Evolutionary conservation across 2,888 invertebrate genomes (phyloP).

Genomic region (Chalcosyrphus nemorum): DNA sequence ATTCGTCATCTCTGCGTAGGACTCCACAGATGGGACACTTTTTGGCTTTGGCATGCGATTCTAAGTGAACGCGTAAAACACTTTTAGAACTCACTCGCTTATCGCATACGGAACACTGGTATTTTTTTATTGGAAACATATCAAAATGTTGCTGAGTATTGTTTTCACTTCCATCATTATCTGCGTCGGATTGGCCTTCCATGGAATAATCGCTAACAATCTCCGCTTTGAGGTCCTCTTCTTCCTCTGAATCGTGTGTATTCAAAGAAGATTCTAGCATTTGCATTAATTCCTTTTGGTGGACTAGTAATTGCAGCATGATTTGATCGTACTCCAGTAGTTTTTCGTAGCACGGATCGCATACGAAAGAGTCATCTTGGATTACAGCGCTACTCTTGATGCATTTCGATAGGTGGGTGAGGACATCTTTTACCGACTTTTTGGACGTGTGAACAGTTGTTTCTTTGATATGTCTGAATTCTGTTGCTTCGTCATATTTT

Average conservation of each 20-base stretch:
- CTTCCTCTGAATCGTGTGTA: conserved; percentile 48
- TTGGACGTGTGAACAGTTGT: conserved; percentile 77
- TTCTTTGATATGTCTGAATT: conserved; percentile 75
- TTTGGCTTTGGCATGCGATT: background rate
- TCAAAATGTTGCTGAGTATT: background rate
- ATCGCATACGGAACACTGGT: conserved; percentile 22
- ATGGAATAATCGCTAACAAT: background rate
- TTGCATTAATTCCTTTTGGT: conserved; percentile 77
- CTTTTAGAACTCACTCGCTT: conserved; percentile 11
- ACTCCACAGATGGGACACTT: conserved; percentile 78
- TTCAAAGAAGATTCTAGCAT: conserved; percentile 76
- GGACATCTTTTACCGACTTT: conserved; percentile 77
- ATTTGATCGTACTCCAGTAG: conserved; percentile 78
- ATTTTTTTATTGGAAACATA: background rate
- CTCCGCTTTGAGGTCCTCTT: conserved; percentile 45
- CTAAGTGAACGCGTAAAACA: conserved; percentile 17
- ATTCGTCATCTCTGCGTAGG: conserved; percentile 78
- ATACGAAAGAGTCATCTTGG: conserved; percentile 75
- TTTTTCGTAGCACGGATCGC: conserved; percentile 77
- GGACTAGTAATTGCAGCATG: conserved; percentile 78
- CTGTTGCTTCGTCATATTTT: conserved; percentile 67
- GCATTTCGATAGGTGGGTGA: conserved; percentile 78
- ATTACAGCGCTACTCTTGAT: conserved; percentile 77
- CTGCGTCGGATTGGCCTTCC: background rate
- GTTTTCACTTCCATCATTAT: conserved; percentile 40